Evolutionary conservation across 1,140 invertebrate genomes (phyloP), one percentile per base, ranked within the genome.

Genomic region (Thaumetopoea pityocampa): DNA sequence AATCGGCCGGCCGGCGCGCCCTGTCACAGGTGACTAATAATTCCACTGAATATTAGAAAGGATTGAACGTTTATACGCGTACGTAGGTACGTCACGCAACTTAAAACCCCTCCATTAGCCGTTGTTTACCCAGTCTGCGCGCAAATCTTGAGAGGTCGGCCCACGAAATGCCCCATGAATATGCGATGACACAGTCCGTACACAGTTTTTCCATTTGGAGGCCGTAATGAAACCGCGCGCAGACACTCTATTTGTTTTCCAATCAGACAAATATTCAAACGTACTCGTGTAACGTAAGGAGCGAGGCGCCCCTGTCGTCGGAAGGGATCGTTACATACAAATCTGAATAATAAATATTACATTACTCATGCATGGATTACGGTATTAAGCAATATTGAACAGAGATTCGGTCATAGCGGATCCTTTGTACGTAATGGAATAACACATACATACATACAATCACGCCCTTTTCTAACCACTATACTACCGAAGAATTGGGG

Each of bases 121-220:
- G 64, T 64, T 77, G 67, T 77, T 72, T 77, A 68, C 67, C 53
- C 42, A 68, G 60, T 67, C 63, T 59, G 67, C 67, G 70, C 64
- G 71, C 65, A 77, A 70, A 70, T 69, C 68, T 72, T 70, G 63
- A 66, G 72, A 77, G 74, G 78, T 77, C 70, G 74, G 70, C 67
- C 79, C 72, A 82, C 72, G 74, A 81, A 82, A 82, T 76, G 68
- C 71, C 66, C 74, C 69, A 82, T 82, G 78, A 82, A 82, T 82
- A 82, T 79, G 74, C 74, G 78, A 82, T 82, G 74, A 73, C 78
- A 82, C 72, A 79, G 72, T 76, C 71, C 66, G 72, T 79, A 82
- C 78, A 79, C 67, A 73, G 69, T 82, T 77, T 82, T 82, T 82
- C 78, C 78, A 82, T 82, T 76, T 73, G 66, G 68, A 66, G 50